Percentiles rank a stretch among this genome's conserved stretches.
These are phyloP conservation scores for Drosophila equinoxialis DNA, from an alignment of 1,140 invertebrate species.

Conservation along the genomic window DNA sequence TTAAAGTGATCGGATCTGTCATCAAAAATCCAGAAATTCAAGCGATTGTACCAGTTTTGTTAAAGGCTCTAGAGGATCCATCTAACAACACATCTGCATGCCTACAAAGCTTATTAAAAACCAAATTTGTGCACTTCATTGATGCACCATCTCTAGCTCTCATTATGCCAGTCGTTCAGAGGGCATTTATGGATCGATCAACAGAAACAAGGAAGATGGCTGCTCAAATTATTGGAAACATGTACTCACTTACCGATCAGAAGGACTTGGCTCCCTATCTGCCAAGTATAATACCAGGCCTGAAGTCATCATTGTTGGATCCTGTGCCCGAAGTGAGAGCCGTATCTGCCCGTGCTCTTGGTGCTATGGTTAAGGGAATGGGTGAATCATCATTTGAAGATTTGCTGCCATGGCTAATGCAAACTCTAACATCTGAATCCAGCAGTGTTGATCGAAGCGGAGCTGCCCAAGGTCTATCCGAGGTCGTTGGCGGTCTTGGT, in stretches of 20 bases:
- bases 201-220: conserved; percentile 99
- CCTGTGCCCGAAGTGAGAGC: conserved; percentile 98
- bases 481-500: conserved; percentile 97
- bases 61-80: conserved; percentile 98
- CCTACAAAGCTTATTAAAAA: conserved; percentile 96
- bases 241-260: conserved; percentile 99
- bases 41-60: conserved; percentile 95
- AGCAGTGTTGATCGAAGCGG: conserved; percentile 98
- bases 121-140: conserved; percentile 99
- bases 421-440: conserved; percentile 97
- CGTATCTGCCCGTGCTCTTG: conserved; percentile 96
- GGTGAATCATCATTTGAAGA: conserved; percentile 98
- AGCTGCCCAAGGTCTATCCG: conserved; percentile 97
- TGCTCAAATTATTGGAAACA: conserved; percentile 99
- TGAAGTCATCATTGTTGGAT: conserved; percentile 98
- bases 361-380: conserved; percentile 98
- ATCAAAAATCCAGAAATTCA: conserved; percentile 99
- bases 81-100: conserved; percentile 96
- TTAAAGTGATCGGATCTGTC: conserved; percentile 98
- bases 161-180: conserved; percentile 99
- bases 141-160: conserved; percentile 98
- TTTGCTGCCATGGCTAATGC: conserved; percentile 98
- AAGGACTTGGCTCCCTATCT: conserved; percentile 99
- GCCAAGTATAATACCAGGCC: conserved; percentile 97
- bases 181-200: conserved; percentile 98